Evolutionary conservation across 1,140 invertebrate genomes (phyloP).

Genomic region (Lerema accius): DNA sequence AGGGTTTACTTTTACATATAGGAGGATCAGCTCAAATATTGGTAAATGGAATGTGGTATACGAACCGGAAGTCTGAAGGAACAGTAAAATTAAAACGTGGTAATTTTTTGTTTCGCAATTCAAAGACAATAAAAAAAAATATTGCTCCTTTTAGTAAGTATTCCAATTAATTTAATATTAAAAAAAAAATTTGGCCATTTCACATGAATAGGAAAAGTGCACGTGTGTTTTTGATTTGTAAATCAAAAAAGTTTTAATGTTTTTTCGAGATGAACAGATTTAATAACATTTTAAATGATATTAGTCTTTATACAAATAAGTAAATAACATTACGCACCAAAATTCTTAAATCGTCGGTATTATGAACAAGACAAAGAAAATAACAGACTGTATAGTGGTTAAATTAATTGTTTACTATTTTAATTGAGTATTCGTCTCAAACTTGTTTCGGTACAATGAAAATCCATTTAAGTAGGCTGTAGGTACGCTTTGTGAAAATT

Average conservation of each 20-base stretch:
- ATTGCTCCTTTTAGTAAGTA: too few relatives aligned
- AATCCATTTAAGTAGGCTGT: slow-evolving; percentile 2
- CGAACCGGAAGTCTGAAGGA: slow-evolving; percentile 1
- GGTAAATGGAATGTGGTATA: slow-evolving; percentile 20
- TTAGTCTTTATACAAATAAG: neutral
- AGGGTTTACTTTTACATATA: slow-evolving; percentile 25
- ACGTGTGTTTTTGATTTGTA: too few relatives aligned
- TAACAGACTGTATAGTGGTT: slow-evolving; percentile 18
- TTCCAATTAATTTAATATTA: too few relatives aligned
- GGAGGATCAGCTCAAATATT: slow-evolving; percentile 24
- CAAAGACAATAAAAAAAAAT: too few relatives aligned
- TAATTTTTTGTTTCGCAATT: too few relatives aligned
- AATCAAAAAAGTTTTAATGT: too few relatives aligned
- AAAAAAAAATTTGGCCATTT: too few relatives aligned
- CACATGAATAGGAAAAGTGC: too few relatives aligned
- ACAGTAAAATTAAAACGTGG: too few relatives aligned
- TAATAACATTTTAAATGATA: too few relatives aligned
- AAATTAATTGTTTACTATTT: slow-evolving; percentile 26
- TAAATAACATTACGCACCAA: neutral
- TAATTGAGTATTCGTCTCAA: slow-evolving; percentile 26
- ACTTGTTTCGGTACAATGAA: slow-evolving; percentile 24
- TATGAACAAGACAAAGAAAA: too few relatives aligned
- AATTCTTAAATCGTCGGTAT: neutral
- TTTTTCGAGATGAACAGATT: too few relatives aligned
- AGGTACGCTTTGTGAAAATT: slow-evolving; percentile 14